phyloP scores from a whole-genome alignment of 2,888 invertebrate genomes.

The Amphipoea oculea region DNA sequence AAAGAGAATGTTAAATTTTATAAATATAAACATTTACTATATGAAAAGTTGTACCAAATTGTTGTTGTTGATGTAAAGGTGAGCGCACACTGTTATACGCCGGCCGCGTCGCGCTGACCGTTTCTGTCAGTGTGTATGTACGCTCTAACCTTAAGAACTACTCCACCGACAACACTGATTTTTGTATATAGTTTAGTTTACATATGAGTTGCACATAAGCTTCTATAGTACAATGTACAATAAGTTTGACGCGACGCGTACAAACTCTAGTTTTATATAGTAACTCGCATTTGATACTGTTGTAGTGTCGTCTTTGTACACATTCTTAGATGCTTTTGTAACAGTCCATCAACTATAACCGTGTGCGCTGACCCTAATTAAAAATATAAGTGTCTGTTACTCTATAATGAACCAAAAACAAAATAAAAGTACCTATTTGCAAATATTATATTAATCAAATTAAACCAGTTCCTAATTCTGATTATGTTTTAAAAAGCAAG shows the following conservation, averaged over 20 bases:
- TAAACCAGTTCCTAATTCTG: slow-evolving; percentile 59
- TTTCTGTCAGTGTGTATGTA: slow-evolving; percentile 31
- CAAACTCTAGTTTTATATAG: slow-evolving; percentile 32
- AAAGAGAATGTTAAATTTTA: slow-evolving; percentile 68
- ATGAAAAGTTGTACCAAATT: slow-evolving; percentile 71
- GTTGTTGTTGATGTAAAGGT: slow-evolving; percentile 60
- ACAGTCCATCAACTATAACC: slow-evolving; percentile 9
- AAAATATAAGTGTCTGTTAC: slow-evolving; percentile 38
- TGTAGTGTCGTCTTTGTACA: slow-evolving; percentile 23
- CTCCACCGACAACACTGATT: slow-evolving; percentile 29
- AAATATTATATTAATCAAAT: slow-evolving; percentile 27
- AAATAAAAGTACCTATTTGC: slow-evolving; percentile 31
- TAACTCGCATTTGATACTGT: slow-evolving; percentile 31
- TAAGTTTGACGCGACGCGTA: slow-evolving; percentile 6
- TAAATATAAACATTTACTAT: slow-evolving; percentile 67
- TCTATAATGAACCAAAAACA: slow-evolving; percentile 41
- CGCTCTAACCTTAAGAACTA: slow-evolving; percentile 19
- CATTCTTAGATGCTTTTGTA: slow-evolving; percentile 32
- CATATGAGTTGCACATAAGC: slow-evolving; percentile 48
- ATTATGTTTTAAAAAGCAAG: slow-evolving; percentile 9
- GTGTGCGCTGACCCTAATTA: slow-evolving; percentile 44
- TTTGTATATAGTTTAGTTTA: slow-evolving; percentile 58
- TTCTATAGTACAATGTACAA: slow-evolving; percentile 45
- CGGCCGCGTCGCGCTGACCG: background rate
- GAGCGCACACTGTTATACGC: slow-evolving; percentile 49